phyloP scores from a whole-genome alignment of 2,888 invertebrate genomes.

The Sinelater perroti region DNA sequence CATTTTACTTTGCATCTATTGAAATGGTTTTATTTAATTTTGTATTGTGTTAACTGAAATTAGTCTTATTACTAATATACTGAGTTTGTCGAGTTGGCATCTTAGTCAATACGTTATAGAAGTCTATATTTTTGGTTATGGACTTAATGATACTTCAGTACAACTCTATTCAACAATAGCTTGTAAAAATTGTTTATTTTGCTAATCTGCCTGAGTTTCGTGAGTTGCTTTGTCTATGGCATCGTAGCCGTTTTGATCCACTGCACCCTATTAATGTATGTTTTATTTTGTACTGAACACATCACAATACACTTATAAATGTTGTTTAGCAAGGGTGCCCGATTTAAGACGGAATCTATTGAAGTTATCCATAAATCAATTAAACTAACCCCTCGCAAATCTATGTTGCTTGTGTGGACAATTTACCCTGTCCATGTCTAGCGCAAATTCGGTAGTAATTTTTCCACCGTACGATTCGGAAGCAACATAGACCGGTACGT shows the following conservation, averaged over 20 bases:
- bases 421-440: conserved; percentile 42
- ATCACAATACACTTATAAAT: too few species aligned
- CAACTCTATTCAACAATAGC: conserved; percentile 63
- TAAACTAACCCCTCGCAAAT: conserved; percentile 80
- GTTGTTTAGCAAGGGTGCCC: conserved; percentile 81
- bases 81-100: too few species aligned
- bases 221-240: conserved; percentile 67
- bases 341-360: conserved; percentile 82
- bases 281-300: too few species aligned
- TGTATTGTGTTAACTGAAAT: neutral
- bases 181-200: conserved; percentile 53
- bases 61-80: neutral
- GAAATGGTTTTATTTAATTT: neutral
- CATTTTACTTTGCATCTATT: too few species aligned
- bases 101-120: conserved; percentile 80
- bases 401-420: too few species aligned
- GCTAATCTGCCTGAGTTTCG: conserved; percentile 66
- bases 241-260: conserved; percentile 73
- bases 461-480: conserved; percentile 75
- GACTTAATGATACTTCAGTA: conserved; percentile 71
- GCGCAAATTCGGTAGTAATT: conserved; percentile 57
- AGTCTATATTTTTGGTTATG: conserved; percentile 75
- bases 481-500: conserved; percentile 67
- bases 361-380: conserved; percentile 93
- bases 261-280: conserved; percentile 67